Base-by-base conservation (phyloP, 2,888 invertebrate genomes). In the Teleiodes luculella region DNA sequence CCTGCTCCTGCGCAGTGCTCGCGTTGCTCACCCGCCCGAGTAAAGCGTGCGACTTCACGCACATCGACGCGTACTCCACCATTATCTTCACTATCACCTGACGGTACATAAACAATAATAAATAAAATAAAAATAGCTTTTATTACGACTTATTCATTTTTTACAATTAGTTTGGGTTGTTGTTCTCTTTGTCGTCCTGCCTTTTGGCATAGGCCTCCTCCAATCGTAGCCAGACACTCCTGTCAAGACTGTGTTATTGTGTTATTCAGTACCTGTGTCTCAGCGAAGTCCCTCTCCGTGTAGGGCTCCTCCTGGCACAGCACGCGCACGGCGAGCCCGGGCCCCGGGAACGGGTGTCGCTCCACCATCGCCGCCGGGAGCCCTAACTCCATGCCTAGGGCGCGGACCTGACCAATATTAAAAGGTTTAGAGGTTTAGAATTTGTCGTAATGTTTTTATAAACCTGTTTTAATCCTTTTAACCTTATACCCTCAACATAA, bases 311-410 rank as follows among this genome's bases (percentile, higher is more conserved):
- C 96, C 57, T 98, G 97, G 86, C 99, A 99, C 35, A 99, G 90
- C 58, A 99, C 95, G 61, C 99, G 92, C 74, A 99, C 98, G 39
- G 99, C 98, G 59, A 99, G 91, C 11, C 99, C 99, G 13, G 99
- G 99, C 1, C 99, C 98, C 14, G 99, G 99, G 90, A 99, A 99
- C 43, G 99, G 99, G 85, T 99, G 99, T 63, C 99, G 92, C 86
- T 96, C 94, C 56, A 99, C 96, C 65, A 99, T 89, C 64, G 95
- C 93, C 37, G 92, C 80, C 8, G 98, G 96, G 60, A 99, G 91
- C 0, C 98, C 98, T 55, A 99, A 91, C 84, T 97, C 97, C 71
- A 93, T 89, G 51, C 99, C 99, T 61, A 99, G 87, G 55, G 92
- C 92, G 56, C 99, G 92, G 18, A 97, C 95, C 92, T 92, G 57